These are phyloP conservation scores for Blera fallax DNA, from an alignment of 2,888 invertebrate species.

Conservation along the genomic window DNA sequence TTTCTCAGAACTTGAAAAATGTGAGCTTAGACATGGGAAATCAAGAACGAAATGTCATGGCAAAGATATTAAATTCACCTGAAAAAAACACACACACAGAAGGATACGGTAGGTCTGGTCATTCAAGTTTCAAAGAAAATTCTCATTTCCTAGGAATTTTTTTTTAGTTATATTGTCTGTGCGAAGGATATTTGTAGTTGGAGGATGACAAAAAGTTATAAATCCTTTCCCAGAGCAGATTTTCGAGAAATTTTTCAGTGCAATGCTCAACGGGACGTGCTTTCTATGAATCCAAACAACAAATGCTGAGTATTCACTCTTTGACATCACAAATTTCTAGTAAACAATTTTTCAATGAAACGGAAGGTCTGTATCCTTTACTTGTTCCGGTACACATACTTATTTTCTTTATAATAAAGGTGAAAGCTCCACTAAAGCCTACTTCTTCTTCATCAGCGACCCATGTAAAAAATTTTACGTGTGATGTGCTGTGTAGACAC, in stretches of 20 bases:
- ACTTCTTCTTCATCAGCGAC: too few relatives aligned
- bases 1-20: background rate
- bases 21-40: background rate
- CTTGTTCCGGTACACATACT: too few relatives aligned
- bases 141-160: background rate
- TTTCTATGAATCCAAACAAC: background rate
- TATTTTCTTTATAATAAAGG: too few relatives aligned
- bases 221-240: background rate
- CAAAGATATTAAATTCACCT: conserved; percentile 22
- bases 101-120: background rate
- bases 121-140: background rate
- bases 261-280: background rate
- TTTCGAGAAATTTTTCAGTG: background rate
- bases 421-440: too few relatives aligned
- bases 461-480: too few relatives aligned
- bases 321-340: background rate
- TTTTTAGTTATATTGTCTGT: background rate
- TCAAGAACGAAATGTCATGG: background rate
- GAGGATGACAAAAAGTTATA: background rate
- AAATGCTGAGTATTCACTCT: background rate
- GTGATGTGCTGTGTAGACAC: too few relatives aligned
- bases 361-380: too few relatives aligned
- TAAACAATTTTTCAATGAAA: background rate
- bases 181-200: background rate
- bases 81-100: background rate